Evolutionary conservation across 2,113 vertebrate species (phyloP), one percentile per base, ranked within the genome.

Genomic region (Hyperoodon ampullatus): DNA sequence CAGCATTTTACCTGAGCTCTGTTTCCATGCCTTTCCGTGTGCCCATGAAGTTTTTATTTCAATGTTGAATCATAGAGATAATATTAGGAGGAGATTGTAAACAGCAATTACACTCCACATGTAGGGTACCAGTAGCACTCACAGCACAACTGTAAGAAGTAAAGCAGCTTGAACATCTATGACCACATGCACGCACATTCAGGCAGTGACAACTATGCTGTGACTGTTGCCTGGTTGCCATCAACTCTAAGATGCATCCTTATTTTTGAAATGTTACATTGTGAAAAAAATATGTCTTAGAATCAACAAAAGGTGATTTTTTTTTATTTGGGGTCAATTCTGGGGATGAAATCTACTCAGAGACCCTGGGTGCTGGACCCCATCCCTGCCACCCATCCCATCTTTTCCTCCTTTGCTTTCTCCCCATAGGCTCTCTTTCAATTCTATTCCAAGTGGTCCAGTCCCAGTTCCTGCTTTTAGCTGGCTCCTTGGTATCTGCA

Each of bases 101-200:
- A 66, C 21, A 58, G 24, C 58, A 78, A 65, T 28, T 44, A 71
- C 71, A 65, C 23, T 80, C 55, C 24, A 26, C 18, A 12, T 26
- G 28, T 19, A 4, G 19, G 42, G 30, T 30, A 58, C 6, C 24
- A 3, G 7, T 47, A 30, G 50, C 15, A 5, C 42, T 89, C 71
- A 80, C 5, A 28, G 39, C 19, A 66, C 58, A 75, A 58, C 3
- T 30, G 1, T 7, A 19, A 55, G 74, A 77, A 50, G 66, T 5
- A 24, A 77, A 35, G 4, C 16, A 16, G 6, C 39, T 85, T 61
- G 55, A 66, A 7, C 6, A 60, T 66, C 77, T 60, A 33, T 4
- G 35, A 35, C 16, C 39, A 8, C 2, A 10, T 18, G 18, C 35
- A 16, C 0, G 0, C 28, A 61, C 4, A 12, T 42, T 44, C 12